Conservation (phyloP, 2,888 invertebrate species). For the Machimus rusticus region DNA sequence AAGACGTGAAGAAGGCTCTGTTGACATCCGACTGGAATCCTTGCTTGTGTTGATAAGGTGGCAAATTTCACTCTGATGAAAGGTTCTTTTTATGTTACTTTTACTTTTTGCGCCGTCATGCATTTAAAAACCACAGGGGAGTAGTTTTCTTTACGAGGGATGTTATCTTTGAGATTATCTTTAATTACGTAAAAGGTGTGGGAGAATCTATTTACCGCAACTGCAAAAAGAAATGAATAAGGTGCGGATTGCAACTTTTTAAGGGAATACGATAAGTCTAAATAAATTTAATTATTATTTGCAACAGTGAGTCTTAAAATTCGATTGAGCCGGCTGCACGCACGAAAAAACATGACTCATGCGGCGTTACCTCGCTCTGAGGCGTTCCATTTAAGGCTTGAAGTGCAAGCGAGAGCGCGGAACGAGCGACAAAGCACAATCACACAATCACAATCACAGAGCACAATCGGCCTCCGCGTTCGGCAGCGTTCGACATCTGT, state of each 20-base stretch:
- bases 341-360: too few species aligned
- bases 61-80: not conserved
- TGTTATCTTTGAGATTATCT: not conserved
- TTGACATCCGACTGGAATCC: not conserved
- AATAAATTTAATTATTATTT: not conserved
- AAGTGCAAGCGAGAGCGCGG: too few species aligned
- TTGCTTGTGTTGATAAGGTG: not conserved
- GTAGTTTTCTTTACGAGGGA: not conserved
- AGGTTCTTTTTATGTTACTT: not conserved
- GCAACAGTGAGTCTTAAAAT: not conserved
- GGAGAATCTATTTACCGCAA: not conserved
- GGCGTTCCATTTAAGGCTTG: too few species aligned
- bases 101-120: not conserved
- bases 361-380: too few species aligned
- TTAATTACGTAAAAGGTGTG: not conserved
- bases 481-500: too few species aligned
- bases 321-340: too few species aligned
- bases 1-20: not conserved
- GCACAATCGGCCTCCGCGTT: too few species aligned
- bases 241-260: not conserved
- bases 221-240: not conserved
- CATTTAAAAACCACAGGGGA: not conserved
- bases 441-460: too few species aligned
- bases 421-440: too few species aligned
- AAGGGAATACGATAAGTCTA: not conserved